Base-by-base conservation (phyloP, 2,888 invertebrate genomes). In the Neoaliturus tenellus region DNA sequence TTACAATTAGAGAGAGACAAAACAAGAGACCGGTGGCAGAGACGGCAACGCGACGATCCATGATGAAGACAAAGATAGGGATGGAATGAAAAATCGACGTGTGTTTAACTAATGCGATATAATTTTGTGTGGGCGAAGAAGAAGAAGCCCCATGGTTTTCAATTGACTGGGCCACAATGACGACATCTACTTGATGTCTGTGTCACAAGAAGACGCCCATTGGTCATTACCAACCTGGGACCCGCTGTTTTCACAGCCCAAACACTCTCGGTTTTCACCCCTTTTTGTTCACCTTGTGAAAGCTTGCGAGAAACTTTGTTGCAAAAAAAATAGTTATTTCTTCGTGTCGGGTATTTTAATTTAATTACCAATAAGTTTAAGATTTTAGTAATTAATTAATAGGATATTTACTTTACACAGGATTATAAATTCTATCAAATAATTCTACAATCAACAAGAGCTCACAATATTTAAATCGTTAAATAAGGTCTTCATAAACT, bases 91-190 rank as follows among this genome's bases (percentile, higher is more conserved):
- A 75, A 75, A 75, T 75, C 75, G 75, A 75, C 75, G 75, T 75
- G 75, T 44, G 44, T 75, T 75, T 75, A 75, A 75, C 75, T 75
- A 75, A 75, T 75, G 75, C 28, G 44, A 44, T 75, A 75, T 75
- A 75, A 75, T 75, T 75, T 75, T 17, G 44, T 23, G 75, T 75
- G 75, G 75, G 75, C 41, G 48, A 5, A 48, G 75, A 25, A 44
- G 75, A 35, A 25, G 73, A 41, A 48, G 69, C 23, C 75, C 75
- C 75, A 75, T 44, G 75, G 75, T 75, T 75, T 75, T 75, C 75
- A 75, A 75, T 75, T 75, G 75, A 75, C 75, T 75, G 44, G 33
- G 1, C 39, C 48, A 44, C 48, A 75, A 75, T 28, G 75, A 48
- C 35, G 48, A 75, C 44, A 75, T 75, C n/a, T 44, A 41, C 17